A percentile compares a stretch with the other conserved stretches of the same genome.
Evolutionary conservation across 2,113 vertebrate species (phyloP).

Genomic region (Callipepla californica): DNA sequence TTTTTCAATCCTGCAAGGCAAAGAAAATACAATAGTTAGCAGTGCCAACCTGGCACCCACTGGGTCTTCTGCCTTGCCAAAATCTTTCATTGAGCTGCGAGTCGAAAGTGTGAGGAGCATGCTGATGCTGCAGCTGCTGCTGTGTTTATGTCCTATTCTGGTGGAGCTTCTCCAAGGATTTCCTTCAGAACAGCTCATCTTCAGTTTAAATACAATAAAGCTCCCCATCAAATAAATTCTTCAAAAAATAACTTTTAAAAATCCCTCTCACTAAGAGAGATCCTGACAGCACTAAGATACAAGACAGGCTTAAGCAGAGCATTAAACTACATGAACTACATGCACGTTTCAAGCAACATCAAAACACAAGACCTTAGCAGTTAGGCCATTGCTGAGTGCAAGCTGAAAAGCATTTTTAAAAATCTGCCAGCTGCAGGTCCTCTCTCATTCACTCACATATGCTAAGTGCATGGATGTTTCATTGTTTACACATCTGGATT

Average conservation of each 20-base stretch:
- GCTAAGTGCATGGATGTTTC: not conserved
- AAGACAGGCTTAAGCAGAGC: not conserved
- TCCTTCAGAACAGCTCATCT: conserved; percentile 20
- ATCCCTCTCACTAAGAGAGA: not conserved
- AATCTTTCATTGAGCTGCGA: conserved; percentile 60
- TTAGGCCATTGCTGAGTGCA: not conserved
- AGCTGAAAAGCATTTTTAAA: not conserved
- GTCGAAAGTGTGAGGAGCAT: conserved; percentile 46
- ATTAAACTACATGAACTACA: not conserved
- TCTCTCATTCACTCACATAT: not conserved
- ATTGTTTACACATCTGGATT: not conserved
- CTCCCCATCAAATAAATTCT: not conserved
- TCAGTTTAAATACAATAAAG: not conserved
- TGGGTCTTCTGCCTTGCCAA: conserved; percentile 40
- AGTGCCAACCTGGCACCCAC: conserved; percentile 19
- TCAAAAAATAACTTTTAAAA: not conserved
- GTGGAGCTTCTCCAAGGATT: conserved; percentile 10
- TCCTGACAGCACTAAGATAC: not conserved
- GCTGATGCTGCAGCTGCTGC: conserved; percentile 45
- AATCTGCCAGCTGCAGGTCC: not conserved
- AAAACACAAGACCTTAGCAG: not conserved
- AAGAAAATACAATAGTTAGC: conserved; percentile 6
- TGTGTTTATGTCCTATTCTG: not conserved
- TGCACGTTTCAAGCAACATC: not conserved
- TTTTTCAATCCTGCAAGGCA: not conserved